Conservation (phyloP, 2,888 invertebrate species). For the Rhamphomyia laevipes region DNA sequence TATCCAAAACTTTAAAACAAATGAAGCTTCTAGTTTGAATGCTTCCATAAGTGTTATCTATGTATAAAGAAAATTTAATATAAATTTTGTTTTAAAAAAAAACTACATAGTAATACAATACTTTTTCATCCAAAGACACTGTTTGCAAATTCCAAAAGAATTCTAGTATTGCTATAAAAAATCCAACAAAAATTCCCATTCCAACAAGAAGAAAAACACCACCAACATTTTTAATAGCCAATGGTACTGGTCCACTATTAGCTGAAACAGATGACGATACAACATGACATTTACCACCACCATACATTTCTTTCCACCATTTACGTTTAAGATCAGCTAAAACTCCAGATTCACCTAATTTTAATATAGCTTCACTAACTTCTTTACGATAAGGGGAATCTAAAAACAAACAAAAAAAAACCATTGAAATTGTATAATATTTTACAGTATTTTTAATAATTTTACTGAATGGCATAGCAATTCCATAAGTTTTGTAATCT, state of each 20-base stretch:
- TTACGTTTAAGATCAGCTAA: slow-evolving; percentile 70
- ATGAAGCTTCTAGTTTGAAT: slow-evolving; percentile 54
- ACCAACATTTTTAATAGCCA: slow-evolving; percentile 60
- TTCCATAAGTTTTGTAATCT: slow-evolving; percentile 88
- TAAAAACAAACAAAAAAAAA: slow-evolving; percentile 30
- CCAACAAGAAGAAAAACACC: slow-evolving; percentile 82
- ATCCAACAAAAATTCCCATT: slow-evolving; percentile 56
- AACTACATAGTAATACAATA: slow-evolving; percentile 27
- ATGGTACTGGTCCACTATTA: slow-evolving; percentile 29
- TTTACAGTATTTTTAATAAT: slow-evolving; percentile 17
- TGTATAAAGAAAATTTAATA: slow-evolving; percentile 18
- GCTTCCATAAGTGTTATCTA: slow-evolving; percentile 60
- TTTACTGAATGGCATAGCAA: slow-evolving; percentile 84
- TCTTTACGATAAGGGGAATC: slow-evolving; percentile 67
- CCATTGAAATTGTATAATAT: too few relatives aligned
- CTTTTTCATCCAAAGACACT: slow-evolving; percentile 66
- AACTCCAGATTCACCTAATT: slow-evolving; percentile 79
- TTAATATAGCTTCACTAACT: slow-evolving; percentile 78
- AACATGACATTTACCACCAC: slow-evolving; percentile 19
- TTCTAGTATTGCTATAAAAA: slow-evolving; percentile 66
- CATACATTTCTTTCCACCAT: slow-evolving; percentile 71
- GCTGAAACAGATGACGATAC: slow-evolving; percentile 4
- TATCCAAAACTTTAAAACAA: slow-evolving; percentile 60
- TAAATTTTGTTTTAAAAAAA: background rate
- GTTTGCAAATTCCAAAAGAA: slow-evolving; percentile 75